Percentiles rank a stretch among this genome's conserved stretches.
Conservation (phyloP, 2,888 invertebrate species). For the Diadegma fenestrale region DNA sequence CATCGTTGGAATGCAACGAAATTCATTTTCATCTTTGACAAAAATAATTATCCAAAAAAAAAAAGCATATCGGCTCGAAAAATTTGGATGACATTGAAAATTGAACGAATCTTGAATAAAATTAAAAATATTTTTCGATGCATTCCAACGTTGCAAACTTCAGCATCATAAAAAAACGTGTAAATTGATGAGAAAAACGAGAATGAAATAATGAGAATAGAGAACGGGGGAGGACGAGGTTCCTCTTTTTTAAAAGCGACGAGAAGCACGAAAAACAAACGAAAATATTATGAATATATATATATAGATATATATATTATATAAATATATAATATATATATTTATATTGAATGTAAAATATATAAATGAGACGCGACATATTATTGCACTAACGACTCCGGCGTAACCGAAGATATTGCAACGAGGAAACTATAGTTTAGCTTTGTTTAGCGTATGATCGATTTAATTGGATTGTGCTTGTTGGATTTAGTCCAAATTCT, state of each 20-base stretch:
- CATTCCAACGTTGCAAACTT: too few species aligned
- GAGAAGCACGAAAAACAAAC: conserved; percentile 60
- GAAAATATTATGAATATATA: conserved; percentile 25
- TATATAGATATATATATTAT: conserved; percentile 36
- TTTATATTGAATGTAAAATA: conserved; percentile 22
- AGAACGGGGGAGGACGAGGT: conserved; percentile 8
- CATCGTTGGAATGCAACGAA: too few species aligned
- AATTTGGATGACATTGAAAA: too few species aligned
- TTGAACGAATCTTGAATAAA: too few species aligned
- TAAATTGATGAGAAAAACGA: conserved; percentile 26
- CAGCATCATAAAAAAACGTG: too few species aligned
- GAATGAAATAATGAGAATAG: conserved; percentile 38
- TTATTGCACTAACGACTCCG: conserved; percentile 66
- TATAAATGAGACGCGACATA: conserved; percentile 48
- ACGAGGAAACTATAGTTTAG: conserved; percentile 37
- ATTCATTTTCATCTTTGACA: too few species aligned
- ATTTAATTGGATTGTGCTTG: conserved; percentile 80
- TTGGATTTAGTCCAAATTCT: conserved; percentile 74
- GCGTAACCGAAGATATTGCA: conserved; percentile 56
- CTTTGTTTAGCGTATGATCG: conserved; percentile 44
- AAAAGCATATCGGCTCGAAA: too few species aligned
- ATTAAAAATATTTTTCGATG: too few species aligned
- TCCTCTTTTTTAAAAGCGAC: conserved; percentile 49
- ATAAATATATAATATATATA: conserved; percentile 33
- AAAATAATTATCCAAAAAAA: too few species aligned